Evolutionary conservation across 2,113 vertebrate genomes (phyloP).

Genomic region (Ptychochromis oligacanthus): DNA sequence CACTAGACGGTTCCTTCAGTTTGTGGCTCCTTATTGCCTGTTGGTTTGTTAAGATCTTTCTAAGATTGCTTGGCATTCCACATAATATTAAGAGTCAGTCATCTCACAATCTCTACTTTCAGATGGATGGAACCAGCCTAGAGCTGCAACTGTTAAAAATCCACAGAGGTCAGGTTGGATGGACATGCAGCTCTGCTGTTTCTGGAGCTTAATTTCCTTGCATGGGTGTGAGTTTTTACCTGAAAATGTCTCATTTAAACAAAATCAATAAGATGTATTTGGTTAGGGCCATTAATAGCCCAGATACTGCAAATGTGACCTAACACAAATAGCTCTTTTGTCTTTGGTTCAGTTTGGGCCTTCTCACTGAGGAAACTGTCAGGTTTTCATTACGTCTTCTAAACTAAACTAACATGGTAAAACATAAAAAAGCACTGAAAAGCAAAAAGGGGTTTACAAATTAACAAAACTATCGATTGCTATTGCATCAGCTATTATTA

Average conservation of each 20-base stretch:
- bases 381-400: not conserved
- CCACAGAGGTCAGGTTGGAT: not conserved
- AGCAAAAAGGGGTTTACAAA: too few relatives aligned
- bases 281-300: not conserved
- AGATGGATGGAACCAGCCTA: not conserved
- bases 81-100: not conserved
- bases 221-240: not conserved
- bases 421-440: too few relatives aligned
- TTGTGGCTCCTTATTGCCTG: not conserved
- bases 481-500: too few relatives aligned
- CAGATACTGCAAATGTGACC: constrained; percentile 4
- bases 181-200: not conserved
- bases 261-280: not conserved
- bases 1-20: too few relatives aligned
- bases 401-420: too few relatives aligned
- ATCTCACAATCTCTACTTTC: not conserved
- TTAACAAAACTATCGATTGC: too few relatives aligned
- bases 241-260: not conserved
- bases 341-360: not conserved
- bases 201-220: not conserved
- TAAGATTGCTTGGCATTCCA: not conserved
- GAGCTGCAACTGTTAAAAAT: not conserved
- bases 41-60: constrained; percentile 20
- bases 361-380: not conserved
- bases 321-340: not conserved